Evolutionary conservation across 2,888 invertebrate genomes (phyloP).

Genomic region (Drosophila fulvimacula): DNA sequence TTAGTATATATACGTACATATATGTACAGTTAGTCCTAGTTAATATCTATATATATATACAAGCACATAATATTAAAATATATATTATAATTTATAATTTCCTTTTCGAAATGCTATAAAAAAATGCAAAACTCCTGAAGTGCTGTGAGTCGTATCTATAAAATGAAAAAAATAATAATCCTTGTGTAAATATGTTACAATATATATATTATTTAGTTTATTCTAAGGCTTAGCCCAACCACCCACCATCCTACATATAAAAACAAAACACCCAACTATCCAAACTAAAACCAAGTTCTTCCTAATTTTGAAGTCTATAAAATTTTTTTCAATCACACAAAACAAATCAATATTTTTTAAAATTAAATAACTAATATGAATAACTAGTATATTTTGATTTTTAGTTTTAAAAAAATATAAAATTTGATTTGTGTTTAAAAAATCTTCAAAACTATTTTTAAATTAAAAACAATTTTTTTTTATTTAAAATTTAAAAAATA

Average conservation of each 20-base stretch:
- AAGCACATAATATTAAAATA: conserved; percentile 30
- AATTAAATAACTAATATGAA: no score
- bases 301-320: conserved; percentile 63
- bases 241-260: conserved; percentile 28
- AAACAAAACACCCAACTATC: conserved; percentile 7
- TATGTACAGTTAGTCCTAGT: conserved; percentile 56
- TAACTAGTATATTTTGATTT: conserved; percentile 5
- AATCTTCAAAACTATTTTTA: conserved; percentile 5
- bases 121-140: conserved; percentile 68
- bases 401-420: conserved; percentile 19
- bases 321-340: no score
- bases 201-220: conserved; percentile 17
- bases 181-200: conserved; percentile 15
- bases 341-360: no score
- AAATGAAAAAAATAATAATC: conserved; percentile 29
- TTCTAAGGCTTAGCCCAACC: conserved; percentile 25
- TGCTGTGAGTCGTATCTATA: conserved; percentile 82
- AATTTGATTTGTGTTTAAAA: conserved; percentile 24
- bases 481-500: no score
- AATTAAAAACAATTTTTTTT: conserved; percentile 20
- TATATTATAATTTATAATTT: conserved; percentile 41
- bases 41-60: conserved; percentile 38
- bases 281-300: conserved; percentile 65
- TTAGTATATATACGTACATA: conserved; percentile 32
- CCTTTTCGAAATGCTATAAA: conserved; percentile 54